A percentile compares a stretch with the other conserved stretches of the same genome.
phyloP scores from a whole-genome alignment of 2,888 invertebrate genomes.

The Eristalis pertinax region DNA sequence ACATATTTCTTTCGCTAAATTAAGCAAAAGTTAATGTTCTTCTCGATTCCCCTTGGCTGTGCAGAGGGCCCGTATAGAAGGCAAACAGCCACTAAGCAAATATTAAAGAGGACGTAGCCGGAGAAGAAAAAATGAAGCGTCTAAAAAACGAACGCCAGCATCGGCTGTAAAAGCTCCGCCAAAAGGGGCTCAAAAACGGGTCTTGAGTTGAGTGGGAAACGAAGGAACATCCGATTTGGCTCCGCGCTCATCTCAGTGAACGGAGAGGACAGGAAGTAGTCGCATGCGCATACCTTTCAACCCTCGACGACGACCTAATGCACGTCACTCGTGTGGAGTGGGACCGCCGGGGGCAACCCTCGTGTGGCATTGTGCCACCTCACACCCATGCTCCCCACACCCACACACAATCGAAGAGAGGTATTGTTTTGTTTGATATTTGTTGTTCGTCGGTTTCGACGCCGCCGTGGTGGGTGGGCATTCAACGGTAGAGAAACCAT shows the following conservation, averaged over 20 bases:
- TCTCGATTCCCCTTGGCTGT: constrained; percentile 33
- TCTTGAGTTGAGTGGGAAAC: constrained; percentile 22
- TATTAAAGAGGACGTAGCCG: constrained; percentile 22
- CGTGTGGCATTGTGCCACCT: background rate
- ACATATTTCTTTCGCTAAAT: constrained; percentile 51
- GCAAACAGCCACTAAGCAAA: constrained; percentile 29
- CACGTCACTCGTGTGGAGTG: background rate
- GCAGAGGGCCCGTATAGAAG: background rate
- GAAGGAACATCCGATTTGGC: background rate
- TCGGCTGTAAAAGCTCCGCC: constrained; percentile 43
- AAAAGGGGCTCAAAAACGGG: constrained; percentile 35
- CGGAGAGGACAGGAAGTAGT: background rate
- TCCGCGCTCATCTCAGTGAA: background rate
- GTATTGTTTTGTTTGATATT: constrained; percentile 14
- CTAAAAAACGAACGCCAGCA: background rate
- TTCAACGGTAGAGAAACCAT: constrained; percentile 11
- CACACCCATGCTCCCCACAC: background rate
- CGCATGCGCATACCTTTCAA: background rate
- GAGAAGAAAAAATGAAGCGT: background rate
- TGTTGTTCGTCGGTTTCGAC: constrained; percentile 18
- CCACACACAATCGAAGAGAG: background rate
- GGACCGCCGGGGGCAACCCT: background rate
- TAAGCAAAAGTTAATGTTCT: constrained; percentile 43
- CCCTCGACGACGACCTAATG: background rate
- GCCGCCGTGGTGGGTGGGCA: background rate